Evolutionary conservation across 2,113 vertebrate genomes (phyloP), one percentile per base, ranked within the genome.

Genomic region (Pedetes capensis): DNA sequence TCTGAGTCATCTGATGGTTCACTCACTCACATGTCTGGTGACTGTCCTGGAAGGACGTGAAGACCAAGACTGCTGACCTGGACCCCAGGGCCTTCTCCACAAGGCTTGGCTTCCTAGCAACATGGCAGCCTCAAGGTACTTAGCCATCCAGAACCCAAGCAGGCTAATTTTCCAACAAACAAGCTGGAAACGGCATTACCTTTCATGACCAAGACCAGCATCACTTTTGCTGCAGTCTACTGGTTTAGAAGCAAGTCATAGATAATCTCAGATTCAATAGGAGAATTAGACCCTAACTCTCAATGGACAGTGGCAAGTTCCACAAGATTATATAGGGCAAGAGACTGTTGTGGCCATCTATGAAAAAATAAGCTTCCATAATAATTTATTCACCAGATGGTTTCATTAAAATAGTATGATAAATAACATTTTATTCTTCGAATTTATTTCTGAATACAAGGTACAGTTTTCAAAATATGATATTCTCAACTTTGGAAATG

Each of bases 301-400:
- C 59, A 84, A 10, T 34, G n/a, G 6, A 29, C 22, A 39, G 32
- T n/a, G 37, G n/a, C 25, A 94, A 91, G 42, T 74, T 89, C 39
- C 88, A 85, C 37, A 90, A 90, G 25, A 76, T 55, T 39, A 86
- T 27, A 23, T 44, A 18, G 78, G 34, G 5, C 17, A 95, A 79
- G 27, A 87, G 44, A 80, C 1, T 72, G 32, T 5, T 88, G n/a
- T 32, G 27, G 55, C 9, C 51, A 79, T 25, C 68, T 78, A 44
- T 78, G 34, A n/a, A 93, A 95, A 91, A 91, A 81, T 57, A 87
- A 84, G 51, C 32, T 80, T 94, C 37, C 23, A 39, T 71, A 91
- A 88, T 37, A 74, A 72, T 42, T n/a, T n/a, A 93, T 64, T 78
- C 37, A 78, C 39, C 37, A 51, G 0, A 27, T 66, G 49, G 23